Base-by-base conservation (phyloP, 1,140 invertebrate genomes). In the Achroia grisella region DNA sequence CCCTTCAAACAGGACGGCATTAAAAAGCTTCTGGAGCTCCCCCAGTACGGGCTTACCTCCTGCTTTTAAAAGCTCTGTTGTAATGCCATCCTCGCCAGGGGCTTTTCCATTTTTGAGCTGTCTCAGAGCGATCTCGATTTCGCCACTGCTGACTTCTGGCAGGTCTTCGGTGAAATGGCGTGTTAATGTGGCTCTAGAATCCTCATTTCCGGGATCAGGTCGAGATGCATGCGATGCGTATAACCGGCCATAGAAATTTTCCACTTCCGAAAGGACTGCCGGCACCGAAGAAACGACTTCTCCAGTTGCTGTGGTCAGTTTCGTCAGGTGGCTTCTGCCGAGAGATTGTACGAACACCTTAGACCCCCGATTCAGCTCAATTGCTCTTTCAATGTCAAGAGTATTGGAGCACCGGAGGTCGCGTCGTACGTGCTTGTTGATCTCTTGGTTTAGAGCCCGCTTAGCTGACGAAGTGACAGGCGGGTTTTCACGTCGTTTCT, bases 131-230 rank as follows among this genome's bases (percentile, higher is more conserved):
- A 3, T 11, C 17, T 42, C 28, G 8, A 42, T 48, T 12, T 48
- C 46, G 10, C 35, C 28, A 2, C 27, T 8, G 12, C 46, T 48
- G 10, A 48, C n/a, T 12, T 48, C 39, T 4, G 46, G 46, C 8
- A 48, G 4, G 17, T 42, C 39, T 35, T 42, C 46, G 9, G 28
- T 39, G 4, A 2, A 9, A 13, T 39, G 44, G 4, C 34, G 47
- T 15, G 39, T 32, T 23, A 42, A 34, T 49, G 30, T 39, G 13
- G 47, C 33, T 39, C 34, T 35, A 3, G 1, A 2, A 11, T 35
- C n/a, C 2, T 35, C 8, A 35, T 10, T 35, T 11, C 3, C 12
- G 34, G 34, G 4, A 10, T 35, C 4, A 4, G 34, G 34, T 13
- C 2, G 4, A 8, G 10, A 35, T 35, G 34, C 32, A 30, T 34